Conservation (phyloP, 1,140 invertebrate genomes). For the Bombus impatiens region DNA sequence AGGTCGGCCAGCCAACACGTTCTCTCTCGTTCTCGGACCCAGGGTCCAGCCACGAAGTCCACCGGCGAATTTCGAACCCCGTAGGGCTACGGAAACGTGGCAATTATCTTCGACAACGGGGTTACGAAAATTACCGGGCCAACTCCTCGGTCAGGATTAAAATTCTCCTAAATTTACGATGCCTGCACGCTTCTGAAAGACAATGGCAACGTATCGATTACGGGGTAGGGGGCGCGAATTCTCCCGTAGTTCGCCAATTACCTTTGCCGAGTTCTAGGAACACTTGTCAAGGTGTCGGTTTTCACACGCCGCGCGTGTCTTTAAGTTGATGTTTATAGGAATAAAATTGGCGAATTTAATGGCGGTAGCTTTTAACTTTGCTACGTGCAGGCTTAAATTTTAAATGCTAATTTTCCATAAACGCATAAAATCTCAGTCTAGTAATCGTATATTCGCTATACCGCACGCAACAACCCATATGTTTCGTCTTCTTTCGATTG, state of each 20-base stretch:
- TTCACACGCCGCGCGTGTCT: not conserved
- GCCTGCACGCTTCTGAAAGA: conserved; percentile 53
- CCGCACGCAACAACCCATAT: not conserved
- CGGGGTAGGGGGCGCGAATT: conserved; percentile 43
- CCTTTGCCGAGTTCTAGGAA: conserved; percentile 6
- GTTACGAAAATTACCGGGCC: conserved; percentile 62
- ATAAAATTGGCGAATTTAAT: not conserved
- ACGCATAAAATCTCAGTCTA: not conserved
- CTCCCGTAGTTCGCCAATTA: conserved; percentile 29
- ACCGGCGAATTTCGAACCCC: conserved; percentile 49
- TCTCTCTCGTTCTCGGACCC: conserved; percentile 39
- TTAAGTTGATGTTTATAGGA: not conserved
- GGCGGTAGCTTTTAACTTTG: not conserved
- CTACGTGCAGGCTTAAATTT: not conserved
- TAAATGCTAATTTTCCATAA: not conserved
- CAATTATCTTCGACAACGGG: conserved; percentile 62
- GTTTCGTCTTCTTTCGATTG: too few species aligned
- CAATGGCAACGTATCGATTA: conserved; percentile 67
- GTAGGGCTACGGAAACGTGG: conserved; percentile 47
- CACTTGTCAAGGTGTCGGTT: not conserved
- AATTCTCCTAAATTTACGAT: conserved; percentile 70
- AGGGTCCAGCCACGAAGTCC: conserved; percentile 46
- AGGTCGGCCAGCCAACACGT: conserved; percentile 62
- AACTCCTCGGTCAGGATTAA: conserved; percentile 54
- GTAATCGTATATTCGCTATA: not conserved